These are phyloP conservation scores for Leptatherina wallacei DNA, from an alignment of 2,797 vertebrate species.

Conservation along the genomic window DNA sequence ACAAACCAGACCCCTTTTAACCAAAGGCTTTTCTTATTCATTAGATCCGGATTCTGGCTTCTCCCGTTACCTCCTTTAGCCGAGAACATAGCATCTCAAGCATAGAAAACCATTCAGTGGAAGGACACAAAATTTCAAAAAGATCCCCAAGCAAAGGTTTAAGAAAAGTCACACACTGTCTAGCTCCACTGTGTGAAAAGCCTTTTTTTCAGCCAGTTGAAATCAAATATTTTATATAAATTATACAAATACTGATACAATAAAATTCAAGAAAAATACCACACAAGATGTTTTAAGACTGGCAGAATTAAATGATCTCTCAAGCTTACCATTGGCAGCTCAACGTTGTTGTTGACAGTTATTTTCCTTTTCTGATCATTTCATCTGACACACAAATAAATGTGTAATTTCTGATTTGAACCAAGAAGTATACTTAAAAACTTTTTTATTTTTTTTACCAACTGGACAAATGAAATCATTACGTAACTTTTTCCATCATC, in stretches of 20 bases:
- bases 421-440: background rate
- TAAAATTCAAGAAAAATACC: background rate
- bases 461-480: background rate
- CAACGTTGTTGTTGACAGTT: conserved; percentile 14
- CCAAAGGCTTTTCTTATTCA: conserved; percentile 82
- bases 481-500: background rate
- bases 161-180: conserved; percentile 37
- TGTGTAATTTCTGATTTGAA: background rate
- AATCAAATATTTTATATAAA: background rate
- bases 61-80: conserved; percentile 71
- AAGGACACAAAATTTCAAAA: conserved; percentile 54
- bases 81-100: conserved; percentile 67
- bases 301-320: background rate
- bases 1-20: conserved; percentile 84
- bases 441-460: no score
- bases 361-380: conserved; percentile 5
- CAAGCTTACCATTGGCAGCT: conserved; percentile 10
- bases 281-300: background rate
- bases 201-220: background rate
- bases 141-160: conserved; percentile 40
- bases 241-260: no score
- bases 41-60: conserved; percentile 83
- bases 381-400: background rate
- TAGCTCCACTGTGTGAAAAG: conserved; percentile 1
- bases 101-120: conserved; percentile 68